Evolutionary conservation across 2,113 vertebrate genomes (phyloP).

Genomic region (Heptranchias perlo): DNA sequence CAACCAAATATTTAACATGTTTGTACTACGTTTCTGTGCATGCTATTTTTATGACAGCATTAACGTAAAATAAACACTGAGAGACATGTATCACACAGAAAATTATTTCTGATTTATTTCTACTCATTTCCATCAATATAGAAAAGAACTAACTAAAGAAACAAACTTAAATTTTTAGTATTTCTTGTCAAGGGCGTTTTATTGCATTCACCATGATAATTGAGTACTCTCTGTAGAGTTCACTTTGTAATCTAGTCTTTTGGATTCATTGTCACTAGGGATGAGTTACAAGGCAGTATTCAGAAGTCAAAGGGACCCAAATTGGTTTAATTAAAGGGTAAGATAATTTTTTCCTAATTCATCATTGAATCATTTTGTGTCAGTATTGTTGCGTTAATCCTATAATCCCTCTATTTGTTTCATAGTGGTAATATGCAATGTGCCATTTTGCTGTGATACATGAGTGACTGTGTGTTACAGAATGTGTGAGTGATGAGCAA

Average conservation of each 20-base stretch:
- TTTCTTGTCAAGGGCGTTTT: not conserved
- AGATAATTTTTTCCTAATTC: not conserved
- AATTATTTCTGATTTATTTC: not conserved
- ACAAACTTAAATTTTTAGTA: not conserved
- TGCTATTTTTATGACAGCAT: not conserved
- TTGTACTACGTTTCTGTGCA: not conserved
- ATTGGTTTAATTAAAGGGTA: not conserved
- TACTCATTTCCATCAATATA: not conserved
- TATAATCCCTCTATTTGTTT: not conserved
- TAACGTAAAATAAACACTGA: not conserved
- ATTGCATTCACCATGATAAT: not conserved
- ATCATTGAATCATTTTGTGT: not conserved
- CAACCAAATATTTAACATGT: not conserved
- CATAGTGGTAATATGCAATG: not conserved
- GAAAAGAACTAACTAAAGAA: not conserved
- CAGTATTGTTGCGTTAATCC: not conserved
- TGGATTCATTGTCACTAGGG: not conserved
- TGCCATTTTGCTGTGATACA: not conserved
- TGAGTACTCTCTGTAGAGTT: not conserved
- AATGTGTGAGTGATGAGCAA: not conserved
- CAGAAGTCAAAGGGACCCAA: not conserved
- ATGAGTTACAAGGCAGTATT: not conserved
- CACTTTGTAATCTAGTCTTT: not conserved
- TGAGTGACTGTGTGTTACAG: not conserved
- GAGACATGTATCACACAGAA: too few relatives aligned